Evolutionary conservation across 2,888 invertebrate genomes (phyloP).

Genomic region (Himalopsyche kuldschensis): DNA sequence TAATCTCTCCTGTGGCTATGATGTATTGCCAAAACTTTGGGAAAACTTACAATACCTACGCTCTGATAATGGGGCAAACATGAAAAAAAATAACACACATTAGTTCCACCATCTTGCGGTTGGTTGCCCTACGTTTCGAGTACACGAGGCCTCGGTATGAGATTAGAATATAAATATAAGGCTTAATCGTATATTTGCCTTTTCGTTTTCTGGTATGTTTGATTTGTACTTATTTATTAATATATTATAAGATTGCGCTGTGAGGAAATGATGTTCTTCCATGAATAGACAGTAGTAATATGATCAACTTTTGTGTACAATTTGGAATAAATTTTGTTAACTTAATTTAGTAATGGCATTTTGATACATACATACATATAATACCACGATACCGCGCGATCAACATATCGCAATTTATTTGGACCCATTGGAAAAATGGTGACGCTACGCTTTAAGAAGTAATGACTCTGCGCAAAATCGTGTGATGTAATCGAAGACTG

Average conservation of each 20-base stretch:
- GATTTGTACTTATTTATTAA: not conserved
- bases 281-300: too few species aligned
- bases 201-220: not conserved
- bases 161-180: not conserved
- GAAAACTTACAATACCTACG: not conserved
- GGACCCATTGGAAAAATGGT: too few species aligned
- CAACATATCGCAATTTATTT: too few species aligned
- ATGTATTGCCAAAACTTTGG: not conserved
- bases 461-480: too few species aligned
- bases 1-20: not conserved
- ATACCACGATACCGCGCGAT: too few species aligned
- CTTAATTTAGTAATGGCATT: too few species aligned
- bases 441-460: too few species aligned
- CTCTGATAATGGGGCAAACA: not conserved
- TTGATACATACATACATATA: too few species aligned
- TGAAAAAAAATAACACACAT: not conserved
- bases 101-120: not conserved
- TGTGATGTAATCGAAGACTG: too few species aligned
- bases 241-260: not conserved
- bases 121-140: not conserved
- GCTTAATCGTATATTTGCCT: not conserved
- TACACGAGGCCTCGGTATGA: not conserved
- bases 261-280: not conserved
- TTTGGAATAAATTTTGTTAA: too few species aligned
- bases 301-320: too few species aligned